A percentile compares a stretch with the other conserved stretches of the same genome.
phyloP scores from a whole-genome alignment of 2,797 vertebrate genomes.

The Macrochelys suwanniensis region DNA sequence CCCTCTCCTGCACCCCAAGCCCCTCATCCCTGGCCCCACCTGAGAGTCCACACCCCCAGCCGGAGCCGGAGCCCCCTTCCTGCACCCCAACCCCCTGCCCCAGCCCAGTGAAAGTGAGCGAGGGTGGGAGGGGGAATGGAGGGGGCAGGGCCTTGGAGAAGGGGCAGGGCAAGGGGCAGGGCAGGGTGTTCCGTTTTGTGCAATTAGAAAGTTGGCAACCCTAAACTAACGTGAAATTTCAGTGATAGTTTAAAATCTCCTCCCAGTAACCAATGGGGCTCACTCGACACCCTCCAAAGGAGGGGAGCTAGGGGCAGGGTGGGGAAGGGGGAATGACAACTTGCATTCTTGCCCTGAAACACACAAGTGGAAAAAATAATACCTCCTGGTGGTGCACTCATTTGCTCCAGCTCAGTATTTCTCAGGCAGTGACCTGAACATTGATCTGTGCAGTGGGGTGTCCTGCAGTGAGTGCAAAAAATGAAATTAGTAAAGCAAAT shows the following conservation, averaged over 20 bases:
- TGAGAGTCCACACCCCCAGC: too few species aligned
- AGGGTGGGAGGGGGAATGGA: not conserved
- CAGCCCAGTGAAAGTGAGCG: too few species aligned
- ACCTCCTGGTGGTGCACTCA: not conserved
- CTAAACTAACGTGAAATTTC: slow-evolving; percentile 44
- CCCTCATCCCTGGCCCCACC: too few species aligned
- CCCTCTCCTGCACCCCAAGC: too few species aligned
- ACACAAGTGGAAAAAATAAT: not conserved
- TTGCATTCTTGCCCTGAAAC: slow-evolving; percentile 62
- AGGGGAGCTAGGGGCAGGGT: not conserved
- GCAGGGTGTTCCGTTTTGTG: too few species aligned
- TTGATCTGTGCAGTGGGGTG: not conserved
- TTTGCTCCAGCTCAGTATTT: not conserved
- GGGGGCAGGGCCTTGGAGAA: too few species aligned
- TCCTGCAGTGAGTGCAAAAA: not conserved
- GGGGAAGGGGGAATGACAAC: not conserved
- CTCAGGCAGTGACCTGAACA: not conserved
- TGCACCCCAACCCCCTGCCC: too few species aligned
- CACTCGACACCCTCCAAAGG: slow-evolving; percentile 50
- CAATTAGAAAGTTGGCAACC: too few species aligned
- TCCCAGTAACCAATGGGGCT: slow-evolving; percentile 55
- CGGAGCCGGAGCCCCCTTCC: too few species aligned
- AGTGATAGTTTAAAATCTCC: slow-evolving; percentile 61
- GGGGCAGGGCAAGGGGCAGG: too few species aligned
- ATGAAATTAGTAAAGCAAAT: not conserved